phyloP scores from a whole-genome alignment of 2,113 vertebrate genomes.

The Thunnus maccoyii region DNA sequence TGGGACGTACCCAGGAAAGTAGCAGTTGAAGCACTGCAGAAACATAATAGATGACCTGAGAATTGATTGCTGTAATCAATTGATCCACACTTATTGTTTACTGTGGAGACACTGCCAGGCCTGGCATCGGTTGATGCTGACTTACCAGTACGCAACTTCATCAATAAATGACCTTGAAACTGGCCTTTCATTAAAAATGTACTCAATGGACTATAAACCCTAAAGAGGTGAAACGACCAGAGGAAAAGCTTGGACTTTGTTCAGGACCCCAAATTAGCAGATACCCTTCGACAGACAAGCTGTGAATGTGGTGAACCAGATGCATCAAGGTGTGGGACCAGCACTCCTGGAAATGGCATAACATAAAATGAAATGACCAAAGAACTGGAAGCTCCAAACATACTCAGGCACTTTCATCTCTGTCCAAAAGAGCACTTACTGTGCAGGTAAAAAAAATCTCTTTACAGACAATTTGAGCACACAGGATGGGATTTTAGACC shows the following conservation, averaged over 20 bases:
- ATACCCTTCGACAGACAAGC: constrained; percentile 10
- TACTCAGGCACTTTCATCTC: constrained; percentile 32
- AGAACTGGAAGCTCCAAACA: constrained; percentile 23
- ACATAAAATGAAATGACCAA: constrained; percentile 32
- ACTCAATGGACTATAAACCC: constrained; percentile 16
- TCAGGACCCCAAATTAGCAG: not conserved
- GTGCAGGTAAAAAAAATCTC: not conserved
- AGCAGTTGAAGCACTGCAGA: not conserved
- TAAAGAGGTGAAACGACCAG: constrained; percentile 15
- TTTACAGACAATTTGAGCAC: constrained; percentile 9
- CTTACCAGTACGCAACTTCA: constrained; percentile 46
- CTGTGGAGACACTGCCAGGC: constrained; percentile 33
- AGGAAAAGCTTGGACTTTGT: not conserved
- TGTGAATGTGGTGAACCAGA: constrained; percentile 8
- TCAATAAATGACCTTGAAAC: constrained; percentile 54
- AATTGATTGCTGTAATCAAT: constrained; percentile 53
- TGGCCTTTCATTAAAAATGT: constrained; percentile 33
- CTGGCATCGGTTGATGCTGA: constrained; percentile 61
- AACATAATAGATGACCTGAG: constrained; percentile 29
- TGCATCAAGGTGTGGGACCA: not conserved
- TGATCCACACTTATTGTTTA: constrained; percentile 56
- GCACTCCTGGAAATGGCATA: constrained; percentile 5
- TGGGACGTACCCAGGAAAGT: not conserved
- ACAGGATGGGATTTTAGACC: not conserved
- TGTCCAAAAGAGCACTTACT: constrained; percentile 1